Conservation (phyloP, 2,888 invertebrate genomes). For the Cataglyphis cursor region DNA sequence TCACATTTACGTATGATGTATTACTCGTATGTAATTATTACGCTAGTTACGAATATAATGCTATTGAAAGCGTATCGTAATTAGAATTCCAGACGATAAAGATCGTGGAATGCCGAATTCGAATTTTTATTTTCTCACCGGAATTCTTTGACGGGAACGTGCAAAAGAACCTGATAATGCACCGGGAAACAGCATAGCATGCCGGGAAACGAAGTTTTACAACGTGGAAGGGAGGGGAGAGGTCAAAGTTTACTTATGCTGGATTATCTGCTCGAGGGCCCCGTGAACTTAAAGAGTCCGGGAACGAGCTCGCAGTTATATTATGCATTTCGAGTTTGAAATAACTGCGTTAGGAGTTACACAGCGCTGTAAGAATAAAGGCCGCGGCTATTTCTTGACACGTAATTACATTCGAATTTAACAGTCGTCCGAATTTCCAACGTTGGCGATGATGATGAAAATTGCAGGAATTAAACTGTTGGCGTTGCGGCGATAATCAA, state of each 20-base stretch:
- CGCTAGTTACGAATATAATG: constrained; percentile 37
- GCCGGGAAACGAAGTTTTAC: constrained; percentile 53
- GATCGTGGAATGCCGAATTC: not conserved
- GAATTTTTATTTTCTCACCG: constrained; percentile 29
- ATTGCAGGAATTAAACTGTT: constrained; percentile 53
- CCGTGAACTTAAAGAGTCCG: constrained; percentile 62
- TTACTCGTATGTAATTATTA: constrained; percentile 38
- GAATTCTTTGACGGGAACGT: constrained; percentile 27
- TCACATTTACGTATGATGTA: constrained; percentile 46
- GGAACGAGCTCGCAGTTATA: constrained; percentile 68
- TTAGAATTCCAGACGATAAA: constrained; percentile 22
- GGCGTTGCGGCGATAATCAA: constrained; percentile 40
- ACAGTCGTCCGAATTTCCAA: constrained; percentile 45
- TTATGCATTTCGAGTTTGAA: constrained; percentile 64
- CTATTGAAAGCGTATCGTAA: constrained; percentile 41
- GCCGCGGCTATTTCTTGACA: constrained; percentile 46
- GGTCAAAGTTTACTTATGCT: constrained; percentile 60
- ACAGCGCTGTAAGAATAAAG: constrained; percentile 55
- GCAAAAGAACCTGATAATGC: constrained; percentile 34
- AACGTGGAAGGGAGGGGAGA: constrained; percentile 10
- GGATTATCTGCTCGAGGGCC: constrained; percentile 58
- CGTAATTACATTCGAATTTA: constrained; percentile 64
- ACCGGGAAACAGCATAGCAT: constrained; percentile 19
- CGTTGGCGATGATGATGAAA: constrained; percentile 36
- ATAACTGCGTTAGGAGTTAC: constrained; percentile 66